These are phyloP conservation scores for Scomber colias DNA, from an alignment of 2,113 vertebrate species.

Conservation along the genomic window DNA sequence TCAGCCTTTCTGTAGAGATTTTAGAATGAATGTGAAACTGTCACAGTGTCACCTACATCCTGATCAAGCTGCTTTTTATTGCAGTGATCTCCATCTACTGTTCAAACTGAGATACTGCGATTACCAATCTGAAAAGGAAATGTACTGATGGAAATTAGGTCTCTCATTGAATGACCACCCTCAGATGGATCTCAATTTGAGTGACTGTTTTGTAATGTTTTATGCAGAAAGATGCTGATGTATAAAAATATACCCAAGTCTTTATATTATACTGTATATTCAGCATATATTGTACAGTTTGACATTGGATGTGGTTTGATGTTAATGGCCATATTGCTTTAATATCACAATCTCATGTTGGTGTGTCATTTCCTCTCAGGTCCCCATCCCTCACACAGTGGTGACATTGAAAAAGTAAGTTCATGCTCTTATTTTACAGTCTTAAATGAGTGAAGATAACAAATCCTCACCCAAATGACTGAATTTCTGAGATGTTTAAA, in stretches of 20 bases:
- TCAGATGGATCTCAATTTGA: neutral
- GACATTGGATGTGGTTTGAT: conserved; percentile 33
- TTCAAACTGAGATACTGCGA: conserved; percentile 76
- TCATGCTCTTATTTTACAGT: conserved; percentile 39
- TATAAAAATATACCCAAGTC: neutral
- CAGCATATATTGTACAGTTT: neutral
- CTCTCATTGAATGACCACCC: conserved; percentile 30
- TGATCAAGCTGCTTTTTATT: conserved; percentile 69
- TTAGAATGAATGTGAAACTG: conserved; percentile 63
- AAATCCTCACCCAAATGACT: conserved; percentile 1
- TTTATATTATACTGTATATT: neutral
- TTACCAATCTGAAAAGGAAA: conserved; percentile 46
- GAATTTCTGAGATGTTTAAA: neutral
- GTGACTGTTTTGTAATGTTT: neutral
- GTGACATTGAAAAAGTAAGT: conserved; percentile 87
- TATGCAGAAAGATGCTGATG: conserved; percentile 12
- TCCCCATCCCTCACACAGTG: conserved; percentile 81
- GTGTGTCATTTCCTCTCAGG: conserved; percentile 76
- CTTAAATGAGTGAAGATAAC: conserved; percentile 22
- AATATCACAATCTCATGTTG: conserved; percentile 43
- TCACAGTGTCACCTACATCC: conserved; percentile 71
- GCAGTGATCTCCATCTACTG: conserved; percentile 85
- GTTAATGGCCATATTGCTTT: conserved; percentile 34
- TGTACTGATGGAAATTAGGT: conserved; percentile 56
- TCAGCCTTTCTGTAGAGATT: conserved; percentile 52